Evolutionary conservation across 1,140 invertebrate genomes (phyloP), one percentile per base, ranked within the genome.

Genomic region (Drosophila prosaltans): DNA sequence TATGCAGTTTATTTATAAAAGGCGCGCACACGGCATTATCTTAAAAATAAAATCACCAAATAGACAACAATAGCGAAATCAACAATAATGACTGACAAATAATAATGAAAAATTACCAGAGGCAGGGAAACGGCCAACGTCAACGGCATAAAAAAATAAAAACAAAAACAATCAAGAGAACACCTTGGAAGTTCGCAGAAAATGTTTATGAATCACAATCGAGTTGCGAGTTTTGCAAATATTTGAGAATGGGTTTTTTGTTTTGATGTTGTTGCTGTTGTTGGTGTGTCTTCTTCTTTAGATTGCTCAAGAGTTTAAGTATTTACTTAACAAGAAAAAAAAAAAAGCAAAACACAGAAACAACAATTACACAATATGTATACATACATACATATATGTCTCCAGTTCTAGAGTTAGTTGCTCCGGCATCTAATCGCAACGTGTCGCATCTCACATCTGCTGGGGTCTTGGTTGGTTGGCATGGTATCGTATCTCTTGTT

Each of bases 1-100:
- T 75, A 81, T 85, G 81, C 81, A 85, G 78, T 85, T 85, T 85
- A 85, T 85, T 85, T 81, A 85, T 85, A 85, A 85, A 86, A 75
- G 32, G 32, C 57, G 57, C 57, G 81, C 81, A 75, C 66, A 81
- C 81, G 78, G 78, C 78, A 84, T 80, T 85, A 75, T 68, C 78
- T 64, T 74, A 59, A 69, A 76, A 76, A 85, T 79, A 69, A 78
- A 74, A 85, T 81, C 72, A 61, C 67, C 71, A 76, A 63, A 63
- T 62, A 74, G 51, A 40, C 24, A 60, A 70, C 67, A 78, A 78
- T 45, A 65, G 45, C 39, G 69, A 64, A 54, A 68, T 73, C 51
- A 77, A 79, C 57, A 69, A 71, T 78, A 84, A 84, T 84, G 73
- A 84, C 69, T 77, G 69, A 84, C 77, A 77, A 81, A 81, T 81